Base-by-base conservation (phyloP, 1,140 invertebrate genomes). In the Hypothenemus hampei region DNA sequence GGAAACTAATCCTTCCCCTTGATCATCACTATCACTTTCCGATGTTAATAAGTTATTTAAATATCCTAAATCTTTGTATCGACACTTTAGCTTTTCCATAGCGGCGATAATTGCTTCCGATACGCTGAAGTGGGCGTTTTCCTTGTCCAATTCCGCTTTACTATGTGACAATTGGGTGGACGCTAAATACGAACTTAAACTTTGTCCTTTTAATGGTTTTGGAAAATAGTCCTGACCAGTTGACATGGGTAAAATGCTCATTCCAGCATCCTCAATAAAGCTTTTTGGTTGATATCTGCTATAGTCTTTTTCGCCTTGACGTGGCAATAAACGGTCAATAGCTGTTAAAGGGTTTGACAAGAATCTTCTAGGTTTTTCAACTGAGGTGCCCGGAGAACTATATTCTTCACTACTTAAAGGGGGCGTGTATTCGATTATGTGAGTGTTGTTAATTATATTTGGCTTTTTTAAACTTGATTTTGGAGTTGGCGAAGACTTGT, bases 91-190 rank as follows among this genome's bases (percentile, higher is more conserved):
- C 61, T 83, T 81, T 71, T 91, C 89, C 47, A 92, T 87, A 24
- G 85, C 88, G 37, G 86, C 80, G 61, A 93, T 91, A 62, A 91
- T 78, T 0, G 87, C 88, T 73, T 93, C 89, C 6, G 83, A 89
- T 53, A 91, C 85, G 64, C 79, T 85, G 69, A 93, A 93, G 72
- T 93, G 89, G 0, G 88, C 87, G 73, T 91, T 92, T 74, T 93
- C 89, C 66, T 85, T 79, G 60, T 91, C 88, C 43, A 92, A 70
- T 64, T 90, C 86, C 6, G 86, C 87, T 66, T 86, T 84, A 16
- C 82, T 78, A 60, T 79, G 72, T 20, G 81, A 77, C 65, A 86
- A 84, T 49, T 86, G 81, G 43, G 81, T 80, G 16, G 86, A 86
- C 3, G 84, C 81, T 2, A 91, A 68, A 66, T 89, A 91, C 45